Evolutionary conservation across 2,797 vertebrate species (phyloP).

Genomic region (Enteromius thamalakanensis): DNA sequence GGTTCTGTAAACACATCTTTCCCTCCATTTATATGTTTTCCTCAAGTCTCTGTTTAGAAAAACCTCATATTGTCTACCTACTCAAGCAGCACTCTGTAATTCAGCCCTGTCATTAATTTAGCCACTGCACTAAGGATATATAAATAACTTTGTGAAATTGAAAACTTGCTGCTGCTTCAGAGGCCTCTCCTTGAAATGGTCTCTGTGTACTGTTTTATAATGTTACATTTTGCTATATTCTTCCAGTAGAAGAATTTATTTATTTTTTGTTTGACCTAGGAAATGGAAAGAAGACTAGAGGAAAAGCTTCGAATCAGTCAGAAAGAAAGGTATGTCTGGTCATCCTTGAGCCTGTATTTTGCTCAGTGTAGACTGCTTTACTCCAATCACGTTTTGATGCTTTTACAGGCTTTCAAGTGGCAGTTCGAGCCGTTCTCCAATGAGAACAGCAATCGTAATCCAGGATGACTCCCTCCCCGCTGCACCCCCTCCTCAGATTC

Average conservation of each 20-base stretch:
- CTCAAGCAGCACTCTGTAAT: slow-evolving; percentile 39
- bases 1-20: background rate
- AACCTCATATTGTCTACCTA: slow-evolving; percentile 5
- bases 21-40: background rate
- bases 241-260: background rate
- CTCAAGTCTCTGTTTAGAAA: slow-evolving; percentile 5
- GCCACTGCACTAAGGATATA: slow-evolving; percentile 67
- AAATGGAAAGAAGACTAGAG: slow-evolving; percentile 96
- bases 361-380: background rate
- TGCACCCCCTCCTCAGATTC: slow-evolving; percentile 91
- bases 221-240: slow-evolving; percentile 18
- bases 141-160: slow-evolving; percentile 78
- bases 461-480: slow-evolving; percentile 91
- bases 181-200: slow-evolving; percentile 34
- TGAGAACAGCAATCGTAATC: slow-evolving; percentile 91
- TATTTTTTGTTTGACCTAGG: slow-evolving; percentile 73
- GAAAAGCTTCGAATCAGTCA: slow-evolving; percentile 95
- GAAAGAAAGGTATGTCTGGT: slow-evolving; percentile 84
- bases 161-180: slow-evolving; percentile 62
- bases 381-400: background rate
- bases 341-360: background rate
- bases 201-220: slow-evolving; percentile 53
- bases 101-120: slow-evolving; percentile 57
- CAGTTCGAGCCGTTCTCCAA: slow-evolving; percentile 75
- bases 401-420: slow-evolving; percentile 82